Percentiles rank a stretch among this genome's conserved stretches.
Evolutionary conservation across 2,113 vertebrate species (phyloP).

Genomic region (Sclerurus mexicanus): DNA sequence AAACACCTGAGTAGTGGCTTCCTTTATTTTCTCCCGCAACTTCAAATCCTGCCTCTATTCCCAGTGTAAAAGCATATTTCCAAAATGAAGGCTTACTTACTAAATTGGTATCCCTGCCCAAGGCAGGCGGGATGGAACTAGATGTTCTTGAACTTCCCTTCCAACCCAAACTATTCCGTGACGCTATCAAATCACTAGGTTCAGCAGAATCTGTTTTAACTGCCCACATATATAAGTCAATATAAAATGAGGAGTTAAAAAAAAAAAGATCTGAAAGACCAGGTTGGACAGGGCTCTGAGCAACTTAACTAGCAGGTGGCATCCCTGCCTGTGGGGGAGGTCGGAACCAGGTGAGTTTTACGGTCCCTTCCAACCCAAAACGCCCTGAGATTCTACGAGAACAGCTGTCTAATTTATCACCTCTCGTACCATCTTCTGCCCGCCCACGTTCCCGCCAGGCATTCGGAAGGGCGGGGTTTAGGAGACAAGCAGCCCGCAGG

Average conservation of each 20-base stretch:
- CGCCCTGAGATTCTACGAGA: fast-evolving
- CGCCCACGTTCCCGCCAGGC: not conserved
- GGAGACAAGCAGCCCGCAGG: not conserved
- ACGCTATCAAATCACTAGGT: not conserved
- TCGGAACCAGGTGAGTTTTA: not conserved
- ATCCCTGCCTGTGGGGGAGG: fast-evolving
- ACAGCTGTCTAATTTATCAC: fast-evolving
- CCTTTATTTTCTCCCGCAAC: not conserved
- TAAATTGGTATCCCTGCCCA: not conserved
- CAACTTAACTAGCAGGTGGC: not conserved
- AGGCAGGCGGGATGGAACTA: not conserved
- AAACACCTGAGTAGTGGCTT: not conserved
- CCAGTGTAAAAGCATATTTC: not conserved
- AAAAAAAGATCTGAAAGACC: not conserved
- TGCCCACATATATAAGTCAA: fast-evolving
- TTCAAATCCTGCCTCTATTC: not conserved
- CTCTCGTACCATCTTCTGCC: not conserved
- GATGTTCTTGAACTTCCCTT: not conserved
- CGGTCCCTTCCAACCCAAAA: not conserved
- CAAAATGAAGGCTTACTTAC: not conserved
- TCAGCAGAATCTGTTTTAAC: fast-evolving
- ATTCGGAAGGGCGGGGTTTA: not conserved
- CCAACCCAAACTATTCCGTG: not conserved
- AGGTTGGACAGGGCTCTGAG: not conserved
- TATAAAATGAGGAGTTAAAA: not conserved